Percentiles rank a stretch among this genome's conserved stretches.
Conservation (phyloP, 2,113 vertebrate genomes). For the Calidris pugnax region DNA sequence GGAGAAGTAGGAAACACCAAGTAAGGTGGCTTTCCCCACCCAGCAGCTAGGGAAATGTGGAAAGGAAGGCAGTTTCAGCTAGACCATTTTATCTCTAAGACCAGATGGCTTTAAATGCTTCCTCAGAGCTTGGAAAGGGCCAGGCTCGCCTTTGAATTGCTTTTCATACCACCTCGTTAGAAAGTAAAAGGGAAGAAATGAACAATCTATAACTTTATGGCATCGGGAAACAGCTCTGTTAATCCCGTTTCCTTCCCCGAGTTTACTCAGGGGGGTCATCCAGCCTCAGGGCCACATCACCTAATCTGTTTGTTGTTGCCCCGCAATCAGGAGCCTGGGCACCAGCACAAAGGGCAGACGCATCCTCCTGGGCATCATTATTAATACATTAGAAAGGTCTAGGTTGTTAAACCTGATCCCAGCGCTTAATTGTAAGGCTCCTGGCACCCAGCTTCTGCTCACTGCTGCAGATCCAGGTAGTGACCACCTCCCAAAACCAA, state of each 20-base stretch:
- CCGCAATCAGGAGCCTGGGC: not conserved
- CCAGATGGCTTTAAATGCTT: slow-evolving; percentile 59
- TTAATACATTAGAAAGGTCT: not conserved
- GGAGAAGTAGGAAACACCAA: slow-evolving; percentile 30
- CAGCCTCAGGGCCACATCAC: not conserved
- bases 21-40: not conserved
- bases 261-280: not conserved
- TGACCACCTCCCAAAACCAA: not conserved
- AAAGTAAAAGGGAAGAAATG: slow-evolving; percentile 50
- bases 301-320: not conserved
- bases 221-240: not conserved
- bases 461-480: not conserved
- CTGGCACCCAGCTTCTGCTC: not conserved
- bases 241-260: slow-evolving; percentile 18
- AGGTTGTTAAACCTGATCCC: not conserved
- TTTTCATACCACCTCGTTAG: slow-evolving; percentile 20
- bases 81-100: slow-evolving; percentile 33
- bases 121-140: slow-evolving; percentile 35
- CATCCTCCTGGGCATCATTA: not conserved
- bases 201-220: slow-evolving; percentile 20
- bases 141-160: slow-evolving; percentile 11
- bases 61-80: slow-evolving; percentile 41
- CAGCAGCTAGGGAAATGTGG: slow-evolving; percentile 14
- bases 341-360: not conserved
- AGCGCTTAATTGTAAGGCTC: accelerated